Conservation (phyloP, 2,113 vertebrate species). For the Labeo catla region DNA sequence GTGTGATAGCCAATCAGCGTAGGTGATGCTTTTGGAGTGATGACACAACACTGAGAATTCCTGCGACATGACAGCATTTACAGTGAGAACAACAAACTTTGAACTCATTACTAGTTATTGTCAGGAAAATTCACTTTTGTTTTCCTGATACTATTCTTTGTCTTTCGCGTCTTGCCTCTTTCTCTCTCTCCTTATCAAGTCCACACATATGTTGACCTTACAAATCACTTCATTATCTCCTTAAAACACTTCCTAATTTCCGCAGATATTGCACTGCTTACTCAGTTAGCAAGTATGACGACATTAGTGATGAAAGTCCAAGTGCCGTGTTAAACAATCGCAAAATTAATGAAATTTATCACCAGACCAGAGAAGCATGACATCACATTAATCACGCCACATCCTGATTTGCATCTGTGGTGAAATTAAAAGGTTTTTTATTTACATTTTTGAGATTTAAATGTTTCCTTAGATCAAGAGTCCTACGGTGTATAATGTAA, state of each 20-base stretch:
- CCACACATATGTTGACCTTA: background rate
- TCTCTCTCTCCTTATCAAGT: slow-evolving; percentile 16
- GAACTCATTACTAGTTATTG: background rate
- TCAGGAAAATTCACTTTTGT: background rate
- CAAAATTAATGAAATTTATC: background rate
- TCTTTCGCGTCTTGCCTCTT: background rate
- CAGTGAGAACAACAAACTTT: background rate
- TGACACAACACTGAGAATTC: background rate
- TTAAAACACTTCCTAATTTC: slow-evolving; percentile 41
- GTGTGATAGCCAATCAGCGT: background rate
- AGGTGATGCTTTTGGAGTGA: background rate
- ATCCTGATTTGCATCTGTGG: background rate
- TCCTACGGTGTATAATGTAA: background rate
- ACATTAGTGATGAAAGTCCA: slow-evolving; percentile 6
- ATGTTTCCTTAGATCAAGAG: background rate
- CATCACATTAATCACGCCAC: background rate
- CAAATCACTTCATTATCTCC: slow-evolving; percentile 1
- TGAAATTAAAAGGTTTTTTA: background rate
- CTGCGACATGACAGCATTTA: background rate
- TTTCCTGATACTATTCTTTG: slow-evolving; percentile 15
- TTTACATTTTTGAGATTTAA: background rate
- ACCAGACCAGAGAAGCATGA: background rate
- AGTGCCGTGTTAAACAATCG: background rate
- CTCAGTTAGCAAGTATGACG: background rate
- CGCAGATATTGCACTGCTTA: background rate